Evolutionary conservation across 23 tunicate species (phyloP).

Genomic region (Styela clava): DNA sequence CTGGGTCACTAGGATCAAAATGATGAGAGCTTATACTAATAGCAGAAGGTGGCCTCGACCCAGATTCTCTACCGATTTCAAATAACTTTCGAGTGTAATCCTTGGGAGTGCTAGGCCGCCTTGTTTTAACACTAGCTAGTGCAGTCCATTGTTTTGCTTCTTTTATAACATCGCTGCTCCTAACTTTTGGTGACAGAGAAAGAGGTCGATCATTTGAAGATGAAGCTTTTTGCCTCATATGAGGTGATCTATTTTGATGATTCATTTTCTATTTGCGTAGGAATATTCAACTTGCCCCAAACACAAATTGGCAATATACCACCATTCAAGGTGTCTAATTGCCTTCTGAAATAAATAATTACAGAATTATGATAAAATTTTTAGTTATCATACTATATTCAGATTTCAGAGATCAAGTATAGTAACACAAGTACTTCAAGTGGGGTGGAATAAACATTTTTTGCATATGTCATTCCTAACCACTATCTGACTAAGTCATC

Average conservation of each 20-base stretch:
- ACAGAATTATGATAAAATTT: too few relatives aligned
- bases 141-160: constrained; percentile 82
- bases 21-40: constrained; percentile 41
- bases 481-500: too few relatives aligned
- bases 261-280: too few relatives aligned
- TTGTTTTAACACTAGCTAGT: constrained; percentile 45
- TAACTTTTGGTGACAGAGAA: neutral
- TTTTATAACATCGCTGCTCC: constrained; percentile 66
- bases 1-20: constrained; percentile 66
- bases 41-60: constrained; percentile 80
- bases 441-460: too few relatives aligned
- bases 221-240: neutral
- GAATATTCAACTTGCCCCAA: too few relatives aligned
- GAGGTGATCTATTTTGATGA: neutral
- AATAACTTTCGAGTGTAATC: constrained; percentile 46
- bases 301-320: too few relatives aligned
- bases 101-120: constrained; percentile 74
- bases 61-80: constrained; percentile 4
- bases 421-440: too few relatives aligned
- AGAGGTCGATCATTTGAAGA: neutral
- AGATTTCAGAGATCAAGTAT: too few relatives aligned
- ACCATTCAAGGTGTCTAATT: too few relatives aligned
- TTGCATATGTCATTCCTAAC: too few relatives aligned
- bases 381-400: too few relatives aligned
- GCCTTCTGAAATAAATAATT: too few relatives aligned